A percentile compares a stretch with the other conserved stretches of the same genome.
Conservation (phyloP, 2,113 vertebrate species). For the Leptodactylus fuscus region DNA sequence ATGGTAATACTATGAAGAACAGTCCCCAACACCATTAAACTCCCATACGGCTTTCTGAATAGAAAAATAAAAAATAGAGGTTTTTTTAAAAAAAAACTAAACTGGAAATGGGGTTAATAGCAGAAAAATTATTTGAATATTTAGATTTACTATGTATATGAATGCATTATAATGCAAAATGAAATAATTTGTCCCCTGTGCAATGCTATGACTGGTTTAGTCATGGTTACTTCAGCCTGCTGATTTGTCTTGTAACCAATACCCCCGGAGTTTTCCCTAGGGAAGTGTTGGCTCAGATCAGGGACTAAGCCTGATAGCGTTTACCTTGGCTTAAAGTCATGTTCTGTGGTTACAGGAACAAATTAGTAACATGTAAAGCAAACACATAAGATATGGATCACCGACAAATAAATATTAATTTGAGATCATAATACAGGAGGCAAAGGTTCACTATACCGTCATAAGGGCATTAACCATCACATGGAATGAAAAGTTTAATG, state of each 20-base stretch:
- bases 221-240: background rate
- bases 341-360: conserved; percentile 50
- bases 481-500: background rate
- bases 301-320: conserved; percentile 19
- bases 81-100: no score
- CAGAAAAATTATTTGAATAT: no score
- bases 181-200: no score
- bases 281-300: conserved; percentile 34
- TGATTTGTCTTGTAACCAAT: background rate
- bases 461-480: conserved; percentile 25
- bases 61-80: no score
- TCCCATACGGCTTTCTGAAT: no score
- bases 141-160: no score
- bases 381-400: conserved; percentile 54
- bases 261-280: conserved; percentile 16
- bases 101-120: no score
- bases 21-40: no score
- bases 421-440: conserved; percentile 7
- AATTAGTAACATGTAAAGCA: conserved; percentile 34
- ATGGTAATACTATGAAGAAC: no score
- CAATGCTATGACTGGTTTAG: background rate
- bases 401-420: conserved; percentile 54
- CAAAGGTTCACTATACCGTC: conserved; percentile 36
- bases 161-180: no score
- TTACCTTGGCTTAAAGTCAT: conserved; percentile 15